Conservation (phyloP, 2,113 vertebrate genomes). For the Macquaria ambigua region DNA sequence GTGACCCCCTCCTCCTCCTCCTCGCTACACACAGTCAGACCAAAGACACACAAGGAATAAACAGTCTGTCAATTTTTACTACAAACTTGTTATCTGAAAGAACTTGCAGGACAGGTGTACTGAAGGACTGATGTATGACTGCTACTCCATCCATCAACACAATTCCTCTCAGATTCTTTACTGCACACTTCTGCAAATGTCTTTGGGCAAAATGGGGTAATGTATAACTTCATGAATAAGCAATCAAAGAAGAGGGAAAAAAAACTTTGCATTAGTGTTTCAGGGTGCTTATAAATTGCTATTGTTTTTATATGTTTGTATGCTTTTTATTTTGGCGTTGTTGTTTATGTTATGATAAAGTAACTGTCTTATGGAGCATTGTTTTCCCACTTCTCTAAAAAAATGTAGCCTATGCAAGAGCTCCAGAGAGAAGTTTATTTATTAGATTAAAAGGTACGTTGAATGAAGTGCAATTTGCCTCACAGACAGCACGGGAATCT, state of each 20-base stretch:
- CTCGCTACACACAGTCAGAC: constrained; percentile 36
- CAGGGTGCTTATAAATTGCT: constrained; percentile 80
- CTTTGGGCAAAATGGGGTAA: constrained; percentile 74
- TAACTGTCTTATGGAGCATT: constrained; percentile 67
- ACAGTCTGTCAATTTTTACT: constrained; percentile 31
- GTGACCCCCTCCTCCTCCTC: neutral
- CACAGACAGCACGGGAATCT: constrained; percentile 67
- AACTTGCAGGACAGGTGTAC: constrained; percentile 71
- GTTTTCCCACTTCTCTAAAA: constrained; percentile 74
- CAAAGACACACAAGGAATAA: constrained; percentile 58
- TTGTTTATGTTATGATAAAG: constrained; percentile 77
- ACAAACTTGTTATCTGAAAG: constrained; percentile 60
- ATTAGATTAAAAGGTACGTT: constrained; percentile 84
- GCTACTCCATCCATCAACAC: constrained; percentile 65
- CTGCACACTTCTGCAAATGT: constrained; percentile 80
- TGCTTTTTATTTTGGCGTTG: constrained; percentile 68
- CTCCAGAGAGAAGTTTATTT: constrained; percentile 85
- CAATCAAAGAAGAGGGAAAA: constrained; percentile 66
- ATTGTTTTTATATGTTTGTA: constrained; percentile 75
- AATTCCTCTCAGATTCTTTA: constrained; percentile 69
- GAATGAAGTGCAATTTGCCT: constrained; percentile 84
- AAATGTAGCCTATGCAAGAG: constrained; percentile 70
- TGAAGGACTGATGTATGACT: constrained; percentile 66
- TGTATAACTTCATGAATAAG: constrained; percentile 72
- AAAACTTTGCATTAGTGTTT: constrained; percentile 81